A percentile compares a stretch with the other conserved stretches of the same genome.
Evolutionary conservation across 2,797 vertebrate genomes (phyloP).

Genomic region (Morelia viridis): DNA sequence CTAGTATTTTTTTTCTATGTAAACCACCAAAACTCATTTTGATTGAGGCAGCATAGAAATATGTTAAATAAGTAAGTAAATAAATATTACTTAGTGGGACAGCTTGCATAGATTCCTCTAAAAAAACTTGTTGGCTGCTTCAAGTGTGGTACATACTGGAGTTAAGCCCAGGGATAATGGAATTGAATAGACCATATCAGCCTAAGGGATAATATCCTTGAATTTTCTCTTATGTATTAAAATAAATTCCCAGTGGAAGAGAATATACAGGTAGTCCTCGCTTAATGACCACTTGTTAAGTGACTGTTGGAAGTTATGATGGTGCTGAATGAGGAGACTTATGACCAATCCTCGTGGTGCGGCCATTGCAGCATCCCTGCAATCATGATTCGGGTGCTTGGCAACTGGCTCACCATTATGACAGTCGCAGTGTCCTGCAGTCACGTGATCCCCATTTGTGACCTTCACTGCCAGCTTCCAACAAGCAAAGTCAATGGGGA

Average conservation of each 20-base stretch:
- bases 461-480: too few species aligned
- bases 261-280: neutral
- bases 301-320: neutral
- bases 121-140: neutral
- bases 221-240: neutral
- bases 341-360: neutral
- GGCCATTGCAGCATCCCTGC: too few species aligned
- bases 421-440: neutral
- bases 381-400: too few species aligned
- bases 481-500: neutral
- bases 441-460: neutral
- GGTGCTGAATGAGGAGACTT: neutral
- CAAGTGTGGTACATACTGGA: neutral
- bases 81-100: neutral
- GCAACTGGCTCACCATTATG: neutral
- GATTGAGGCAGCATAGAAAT: neutral
- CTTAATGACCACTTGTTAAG: neutral
- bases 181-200: neutral
- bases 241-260: neutral
- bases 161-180: neutral
- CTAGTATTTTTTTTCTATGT: neutral
- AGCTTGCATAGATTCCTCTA: neutral
- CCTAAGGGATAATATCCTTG: neutral
- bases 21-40: neutral
- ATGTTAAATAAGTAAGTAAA: neutral